Evolutionary conservation across 2,113 vertebrate genomes (phyloP).

Genomic region (Percina caprodes): DNA sequence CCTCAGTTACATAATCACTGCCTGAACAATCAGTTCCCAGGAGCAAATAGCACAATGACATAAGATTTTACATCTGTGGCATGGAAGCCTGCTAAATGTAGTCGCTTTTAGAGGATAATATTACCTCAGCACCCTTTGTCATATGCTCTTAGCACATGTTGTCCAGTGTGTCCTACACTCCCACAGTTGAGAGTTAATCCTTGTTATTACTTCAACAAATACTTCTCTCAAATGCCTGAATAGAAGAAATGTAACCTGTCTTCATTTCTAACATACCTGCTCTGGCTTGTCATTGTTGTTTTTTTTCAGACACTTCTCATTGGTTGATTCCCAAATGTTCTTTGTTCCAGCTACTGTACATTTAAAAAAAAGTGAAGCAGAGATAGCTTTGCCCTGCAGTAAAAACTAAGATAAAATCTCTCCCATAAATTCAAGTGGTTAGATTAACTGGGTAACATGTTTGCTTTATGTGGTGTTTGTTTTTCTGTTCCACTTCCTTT

Average conservation of each 20-base stretch:
- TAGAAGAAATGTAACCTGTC: constrained; percentile 56
- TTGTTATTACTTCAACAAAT: constrained; percentile 46
- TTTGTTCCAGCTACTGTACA: not conserved
- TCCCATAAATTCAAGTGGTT: not conserved
- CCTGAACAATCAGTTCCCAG: constrained; percentile 14
- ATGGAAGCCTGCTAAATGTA: constrained; percentile 33
- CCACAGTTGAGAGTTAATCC: constrained; percentile 49
- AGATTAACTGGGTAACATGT: not conserved
- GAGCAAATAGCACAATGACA: constrained; percentile 33
- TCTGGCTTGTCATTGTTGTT: constrained; percentile 9
- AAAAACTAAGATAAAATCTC: not conserved
- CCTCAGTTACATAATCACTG: constrained; percentile 16
- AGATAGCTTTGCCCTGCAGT: not conserved
- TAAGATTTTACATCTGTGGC: constrained; percentile 33
- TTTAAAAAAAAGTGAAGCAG: constrained; percentile 24
- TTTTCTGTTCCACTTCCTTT: constrained; percentile 35
- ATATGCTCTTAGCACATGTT: not conserved
- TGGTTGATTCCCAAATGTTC: not conserved
- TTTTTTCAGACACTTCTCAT: not conserved
- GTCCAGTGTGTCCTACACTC: not conserved
- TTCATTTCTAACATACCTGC: constrained; percentile 70
- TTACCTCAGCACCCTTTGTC: constrained; percentile 49
- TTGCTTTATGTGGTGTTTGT: not conserved
- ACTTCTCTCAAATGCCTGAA: constrained; percentile 17
- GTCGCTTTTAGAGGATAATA: constrained; percentile 15